phyloP scores from a whole-genome alignment of 2,113 vertebrate species.

The Ophiodon elongatus region DNA sequence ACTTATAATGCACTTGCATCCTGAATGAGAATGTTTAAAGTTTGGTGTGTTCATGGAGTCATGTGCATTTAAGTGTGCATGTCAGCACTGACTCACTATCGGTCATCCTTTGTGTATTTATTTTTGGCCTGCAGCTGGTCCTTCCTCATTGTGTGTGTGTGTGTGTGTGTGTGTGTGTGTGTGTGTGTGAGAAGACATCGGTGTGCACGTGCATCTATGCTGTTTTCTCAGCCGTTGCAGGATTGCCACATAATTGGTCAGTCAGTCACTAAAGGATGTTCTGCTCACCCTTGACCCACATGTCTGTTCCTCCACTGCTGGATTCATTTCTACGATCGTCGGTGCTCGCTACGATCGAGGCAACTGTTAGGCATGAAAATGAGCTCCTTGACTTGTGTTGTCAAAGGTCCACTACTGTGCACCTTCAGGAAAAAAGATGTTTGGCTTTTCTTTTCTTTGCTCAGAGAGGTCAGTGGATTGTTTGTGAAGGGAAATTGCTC shows the following conservation, averaged over 20 bases:
- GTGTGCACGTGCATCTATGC: constrained; percentile 39
- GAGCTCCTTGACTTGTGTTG: background rate
- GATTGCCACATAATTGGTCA: constrained; percentile 56
- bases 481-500: constrained; percentile 66
- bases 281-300: constrained; percentile 68
- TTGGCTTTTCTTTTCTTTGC: constrained; percentile 34
- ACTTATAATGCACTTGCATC: background rate
- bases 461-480: constrained; percentile 21
- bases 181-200: constrained; percentile 23
- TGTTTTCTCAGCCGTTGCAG: constrained; percentile 74
- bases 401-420: constrained; percentile 9
- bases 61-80: constrained; percentile 53
- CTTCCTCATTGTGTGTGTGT: constrained; percentile 65
- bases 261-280: constrained; percentile 45
- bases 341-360: background rate
- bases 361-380: constrained; percentile 1
- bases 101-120: constrained; percentile 78
- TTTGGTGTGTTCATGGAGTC: constrained; percentile 19
- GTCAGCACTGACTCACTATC: constrained; percentile 72
- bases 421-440: constrained; percentile 16
- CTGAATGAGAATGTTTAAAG: constrained; percentile 4
- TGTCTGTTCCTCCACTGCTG: constrained; percentile 32
- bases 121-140: constrained; percentile 80
- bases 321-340: background rate
- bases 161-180: constrained; percentile 15